phyloP scores from a whole-genome alignment of 2,888 invertebrate species.

The Uropetala carovei region DNA sequence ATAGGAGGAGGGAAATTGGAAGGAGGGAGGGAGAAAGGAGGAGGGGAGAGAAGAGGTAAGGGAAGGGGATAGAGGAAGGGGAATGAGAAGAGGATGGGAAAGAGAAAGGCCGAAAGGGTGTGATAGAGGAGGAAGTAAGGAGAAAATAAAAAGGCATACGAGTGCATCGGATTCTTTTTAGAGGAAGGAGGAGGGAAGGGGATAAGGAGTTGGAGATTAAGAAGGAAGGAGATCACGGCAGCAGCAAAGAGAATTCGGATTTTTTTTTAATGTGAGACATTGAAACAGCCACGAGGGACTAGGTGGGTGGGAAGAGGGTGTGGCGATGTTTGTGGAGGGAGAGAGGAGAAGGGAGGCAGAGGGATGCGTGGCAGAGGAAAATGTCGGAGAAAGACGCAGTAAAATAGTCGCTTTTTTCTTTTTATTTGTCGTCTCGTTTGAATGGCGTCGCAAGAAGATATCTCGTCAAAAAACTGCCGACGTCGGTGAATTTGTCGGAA shows the following conservation, averaged over 20 bases:
- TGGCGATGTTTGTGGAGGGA: background rate
- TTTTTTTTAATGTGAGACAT: constrained; percentile 20
- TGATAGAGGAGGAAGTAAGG: background rate
- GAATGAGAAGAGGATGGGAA: background rate
- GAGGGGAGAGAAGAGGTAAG: background rate
- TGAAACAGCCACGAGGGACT: constrained; percentile 5
- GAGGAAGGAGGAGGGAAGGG: background rate
- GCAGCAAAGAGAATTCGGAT: constrained; percentile 29
- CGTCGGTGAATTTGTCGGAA: no score
- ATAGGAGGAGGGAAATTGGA: background rate
- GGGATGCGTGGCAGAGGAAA: background rate
- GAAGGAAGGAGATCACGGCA: constrained; percentile 11
- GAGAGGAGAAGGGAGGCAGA: background rate
- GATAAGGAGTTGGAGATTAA: constrained; percentile 1
- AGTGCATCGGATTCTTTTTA: constrained; percentile 17
- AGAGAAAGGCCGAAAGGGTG: background rate
- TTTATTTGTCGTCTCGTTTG: background rate
- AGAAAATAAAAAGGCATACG: background rate
- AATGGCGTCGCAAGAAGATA: background rate
- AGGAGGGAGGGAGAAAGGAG: background rate
- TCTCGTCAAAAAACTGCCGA: background rate
- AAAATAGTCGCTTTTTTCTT: background rate
- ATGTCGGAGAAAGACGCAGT: constrained; percentile 10
- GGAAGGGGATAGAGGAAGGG: background rate
- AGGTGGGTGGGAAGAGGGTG: background rate